Conservation (phyloP, 2,113 vertebrate species). For the Dinomys branickii region DNA sequence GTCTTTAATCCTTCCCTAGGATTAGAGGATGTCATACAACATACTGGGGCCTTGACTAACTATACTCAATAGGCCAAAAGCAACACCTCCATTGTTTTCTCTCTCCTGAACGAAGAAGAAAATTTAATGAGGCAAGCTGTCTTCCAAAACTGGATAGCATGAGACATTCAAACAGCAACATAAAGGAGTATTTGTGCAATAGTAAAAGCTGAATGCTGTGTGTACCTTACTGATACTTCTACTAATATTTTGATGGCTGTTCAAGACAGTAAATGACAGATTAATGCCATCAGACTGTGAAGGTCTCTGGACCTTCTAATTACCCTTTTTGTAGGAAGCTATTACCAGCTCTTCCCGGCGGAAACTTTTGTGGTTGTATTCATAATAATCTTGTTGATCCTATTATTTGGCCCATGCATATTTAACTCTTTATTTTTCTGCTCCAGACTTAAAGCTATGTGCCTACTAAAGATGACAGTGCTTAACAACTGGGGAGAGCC, state of each 20-base stretch:
- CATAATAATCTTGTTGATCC: not conserved
- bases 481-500: not conserved
- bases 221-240: not conserved
- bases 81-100: not conserved
- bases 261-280: not conserved
- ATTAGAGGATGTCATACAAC: not conserved
- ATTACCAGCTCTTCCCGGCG: not conserved
- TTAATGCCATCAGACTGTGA: not conserved
- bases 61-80: not conserved
- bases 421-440: not conserved
- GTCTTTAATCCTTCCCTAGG: not conserved
- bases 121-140: not conserved
- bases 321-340: not conserved
- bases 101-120: not conserved
- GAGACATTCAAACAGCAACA: not conserved
- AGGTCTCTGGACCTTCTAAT: not conserved
- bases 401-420: not conserved
- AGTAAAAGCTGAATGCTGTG: not conserved
- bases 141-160: not conserved
- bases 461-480: not conserved
- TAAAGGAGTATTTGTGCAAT: not conserved
- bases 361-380: not conserved
- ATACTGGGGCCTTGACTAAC: not conserved
- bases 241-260: not conserved
- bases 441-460: not conserved